Percentiles rank a stretch among this genome's conserved stretches.
Conservation (phyloP, 1,140 invertebrate genomes). For the Cotesia vestalis region DNA sequence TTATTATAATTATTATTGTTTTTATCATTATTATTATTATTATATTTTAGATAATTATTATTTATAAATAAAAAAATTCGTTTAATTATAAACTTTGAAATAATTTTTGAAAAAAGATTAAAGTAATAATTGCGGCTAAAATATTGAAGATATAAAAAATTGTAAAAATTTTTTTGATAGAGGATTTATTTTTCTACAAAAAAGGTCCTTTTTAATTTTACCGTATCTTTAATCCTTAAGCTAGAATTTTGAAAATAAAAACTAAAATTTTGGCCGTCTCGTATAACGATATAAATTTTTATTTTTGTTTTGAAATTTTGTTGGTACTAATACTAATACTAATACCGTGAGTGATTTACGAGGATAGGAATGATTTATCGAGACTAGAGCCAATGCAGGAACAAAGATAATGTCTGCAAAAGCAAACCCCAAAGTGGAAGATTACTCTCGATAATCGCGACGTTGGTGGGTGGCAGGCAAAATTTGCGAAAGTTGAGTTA, state of each 20-base stretch:
- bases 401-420: conserved; percentile 45
- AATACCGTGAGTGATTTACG: conserved; percentile 52
- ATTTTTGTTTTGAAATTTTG: conserved; percentile 40
- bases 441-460: conserved; percentile 65
- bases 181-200: too few species aligned
- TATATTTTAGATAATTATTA: neutral
- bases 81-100: too few species aligned
- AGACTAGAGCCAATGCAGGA: conserved; percentile 19
- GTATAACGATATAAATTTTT: neutral
- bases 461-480: conserved; percentile 38
- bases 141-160: too few species aligned
- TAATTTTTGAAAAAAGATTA: too few species aligned
- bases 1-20: neutral
- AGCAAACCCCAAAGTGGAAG: conserved; percentile 63
- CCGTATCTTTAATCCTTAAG: too few species aligned
- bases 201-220: too few species aligned
- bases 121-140: too few species aligned
- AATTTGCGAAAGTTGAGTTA: too few species aligned
- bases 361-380: conserved; percentile 57
- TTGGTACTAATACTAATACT: neutral
- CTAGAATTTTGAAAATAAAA: too few species aligned
- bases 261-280: too few species aligned
- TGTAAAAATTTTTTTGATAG: too few species aligned
- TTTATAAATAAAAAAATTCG: too few species aligned
- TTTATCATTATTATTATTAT: neutral